phyloP scores from a whole-genome alignment of 2,888 invertebrate genomes.

The Nephrotoma guestfalica region DNA sequence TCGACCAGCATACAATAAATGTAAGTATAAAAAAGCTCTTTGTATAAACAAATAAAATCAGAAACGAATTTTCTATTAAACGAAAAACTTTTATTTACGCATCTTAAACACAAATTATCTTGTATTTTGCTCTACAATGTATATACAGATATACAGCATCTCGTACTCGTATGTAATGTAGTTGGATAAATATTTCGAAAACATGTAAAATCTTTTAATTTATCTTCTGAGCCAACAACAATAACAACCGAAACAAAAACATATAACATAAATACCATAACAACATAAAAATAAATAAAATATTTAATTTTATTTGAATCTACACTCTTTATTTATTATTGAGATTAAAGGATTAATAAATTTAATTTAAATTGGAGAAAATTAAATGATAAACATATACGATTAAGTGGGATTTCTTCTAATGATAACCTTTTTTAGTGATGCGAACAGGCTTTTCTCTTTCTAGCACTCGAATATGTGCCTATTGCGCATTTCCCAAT shows the following conservation, averaged over 20 bases:
- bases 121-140: neutral
- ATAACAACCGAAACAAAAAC: neutral
- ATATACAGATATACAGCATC: too few species aligned
- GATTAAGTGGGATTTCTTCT: neutral
- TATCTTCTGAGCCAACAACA: neutral
- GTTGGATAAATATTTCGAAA: neutral
- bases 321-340: neutral
- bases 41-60: neutral
- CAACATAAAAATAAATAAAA: neutral
- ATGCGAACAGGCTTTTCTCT: neutral
- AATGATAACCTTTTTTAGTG: neutral
- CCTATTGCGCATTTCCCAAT: neutral
- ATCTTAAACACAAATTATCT: neutral
- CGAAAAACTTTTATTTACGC: neutral
- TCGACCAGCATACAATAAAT: neutral
- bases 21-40: neutral
- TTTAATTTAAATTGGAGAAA: neutral
- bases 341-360: neutral
- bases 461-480: neutral
- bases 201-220: neutral
- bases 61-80: neutral
- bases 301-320: neutral
- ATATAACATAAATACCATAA: neutral
- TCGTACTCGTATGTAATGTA: neutral
- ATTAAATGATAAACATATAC: neutral